Base-by-base conservation (phyloP, 2,888 invertebrate genomes). In the Caenorhabditis macrosperma region DNA sequence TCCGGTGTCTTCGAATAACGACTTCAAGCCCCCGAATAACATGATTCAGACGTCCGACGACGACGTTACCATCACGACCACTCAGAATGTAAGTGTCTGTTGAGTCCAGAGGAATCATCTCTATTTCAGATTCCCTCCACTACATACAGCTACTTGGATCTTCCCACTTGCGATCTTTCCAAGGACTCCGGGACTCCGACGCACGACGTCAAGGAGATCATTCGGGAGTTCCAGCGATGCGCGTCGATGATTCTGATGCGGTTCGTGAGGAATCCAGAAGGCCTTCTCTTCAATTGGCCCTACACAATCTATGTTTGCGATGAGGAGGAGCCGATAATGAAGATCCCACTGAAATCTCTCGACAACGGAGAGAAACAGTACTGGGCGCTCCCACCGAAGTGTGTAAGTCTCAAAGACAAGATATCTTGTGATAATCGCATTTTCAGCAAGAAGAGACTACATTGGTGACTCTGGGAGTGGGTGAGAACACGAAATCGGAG, bases 251-350 rank as follows among this genome's bases (percentile, higher is more conserved):
- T 77, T 52, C 22, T 68, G 22, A 30, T 64, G 33, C 38, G 77
- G 33, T 69, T 69, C 20, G 35, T 41, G 15, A 63, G 55, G 41
- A 69, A 64, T 41, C 63, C 68, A 38, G 63, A 68, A 46, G 69
- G 57, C 26, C 55, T 77, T 30, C 55, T 77, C 3, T 69, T 69
- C 57, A 77, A 77, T 22, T 77, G 57, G 63, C 77, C 77, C 1
- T 69, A 64, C 28, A 68, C 69, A 1, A 50, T 77, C n/a, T 77
- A 77, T 28, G 77, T 77, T 10, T 77, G 77, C 59, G 77, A 77
- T 44, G 66, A 67, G 24, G 77, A 68, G n/a, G 68, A 68, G 17
- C 24, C 50, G 6, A 44, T 59, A 24, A 46, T 64, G 17, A 44
- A 63, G 55, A 68, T 76, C 20, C 68, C 67, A 17, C 12, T 76